Evolutionary conservation across 1,140 invertebrate species (phyloP).

Genomic region (Oryzaephilus surinamensis): DNA sequence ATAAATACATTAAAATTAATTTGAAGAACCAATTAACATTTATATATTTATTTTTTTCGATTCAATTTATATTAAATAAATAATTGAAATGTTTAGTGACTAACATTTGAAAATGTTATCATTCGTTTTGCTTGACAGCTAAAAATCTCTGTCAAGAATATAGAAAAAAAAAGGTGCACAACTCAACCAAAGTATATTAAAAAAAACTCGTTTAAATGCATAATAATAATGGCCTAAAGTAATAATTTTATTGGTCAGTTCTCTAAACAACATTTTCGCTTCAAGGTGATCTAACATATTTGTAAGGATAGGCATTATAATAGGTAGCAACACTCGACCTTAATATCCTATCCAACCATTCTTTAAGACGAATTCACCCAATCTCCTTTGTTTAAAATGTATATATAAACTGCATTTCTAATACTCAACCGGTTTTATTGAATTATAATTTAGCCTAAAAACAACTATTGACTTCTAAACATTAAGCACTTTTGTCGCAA

Average conservation of each 20-base stretch:
- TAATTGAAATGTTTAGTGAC: no score
- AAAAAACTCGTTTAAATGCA: conserved; percentile 23
- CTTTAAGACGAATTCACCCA: conserved; percentile 26
- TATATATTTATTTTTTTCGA: no score
- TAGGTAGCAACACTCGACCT: conserved; percentile 22
- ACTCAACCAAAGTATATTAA: no score
- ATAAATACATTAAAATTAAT: no score
- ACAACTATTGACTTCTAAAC: conserved; percentile 16
- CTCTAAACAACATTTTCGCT: no score
- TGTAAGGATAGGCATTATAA: conserved; percentile 27
- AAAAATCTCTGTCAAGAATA: no score
- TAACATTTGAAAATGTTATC: no score
- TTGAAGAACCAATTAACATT: no score
- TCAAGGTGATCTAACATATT: conserved; percentile 31
- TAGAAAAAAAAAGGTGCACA: no score
- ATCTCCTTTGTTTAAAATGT: conserved; percentile 27
- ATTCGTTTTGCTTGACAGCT: no score
- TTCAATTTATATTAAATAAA: no score
- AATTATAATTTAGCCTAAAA: conserved; percentile 29
- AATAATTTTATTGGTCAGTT: conserved; percentile 25
- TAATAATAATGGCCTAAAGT: conserved; percentile 24
- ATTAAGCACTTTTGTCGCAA: no score
- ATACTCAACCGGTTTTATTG: conserved; percentile 27
- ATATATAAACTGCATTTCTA: conserved; percentile 23
- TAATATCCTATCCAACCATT: conserved; percentile 28